These are phyloP conservation scores for Drosophila triauraria DNA, from an alignment of 1,140 invertebrate species.

Conservation along the genomic window DNA sequence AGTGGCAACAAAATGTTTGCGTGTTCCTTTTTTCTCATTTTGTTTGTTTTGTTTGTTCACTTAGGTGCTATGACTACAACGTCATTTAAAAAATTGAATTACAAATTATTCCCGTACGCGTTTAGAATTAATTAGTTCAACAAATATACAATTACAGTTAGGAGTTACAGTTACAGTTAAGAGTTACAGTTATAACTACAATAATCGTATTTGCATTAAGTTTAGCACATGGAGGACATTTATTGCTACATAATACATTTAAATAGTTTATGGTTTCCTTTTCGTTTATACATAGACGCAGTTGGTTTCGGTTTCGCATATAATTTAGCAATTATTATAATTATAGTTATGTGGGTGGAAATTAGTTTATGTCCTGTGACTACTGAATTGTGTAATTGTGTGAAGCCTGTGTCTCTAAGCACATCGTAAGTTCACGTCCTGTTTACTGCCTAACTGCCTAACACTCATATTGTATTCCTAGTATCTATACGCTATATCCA, in stretches of 20 bases:
- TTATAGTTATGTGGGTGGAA: conserved; percentile 5
- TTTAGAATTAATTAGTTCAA: conserved; percentile 71
- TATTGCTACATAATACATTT: conserved; percentile 79
- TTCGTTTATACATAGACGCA: conserved; percentile 41
- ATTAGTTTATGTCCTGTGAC: conserved; percentile 9
- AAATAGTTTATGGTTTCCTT: conserved; percentile 55
- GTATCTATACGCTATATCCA: conserved; percentile 9
- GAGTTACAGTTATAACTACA: conserved; percentile 44
- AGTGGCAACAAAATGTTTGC: conserved; percentile 40
- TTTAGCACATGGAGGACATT: conserved; percentile 85
- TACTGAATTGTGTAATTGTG: background rate
- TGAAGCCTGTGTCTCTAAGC: background rate
- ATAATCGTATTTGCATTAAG: conserved; percentile 59
- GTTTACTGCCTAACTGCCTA: conserved; percentile 8
- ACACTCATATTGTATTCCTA: conserved; percentile 27
- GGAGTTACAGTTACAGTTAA: conserved; percentile 46
- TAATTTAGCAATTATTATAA: conserved; percentile 1
- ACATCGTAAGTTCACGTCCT: conserved; percentile 9
- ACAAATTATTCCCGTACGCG: conserved; percentile 54
- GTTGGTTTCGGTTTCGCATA: conserved; percentile 8
- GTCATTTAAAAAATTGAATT: conserved; percentile 78
- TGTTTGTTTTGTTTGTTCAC: conserved; percentile 47
- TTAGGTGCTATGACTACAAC: conserved; percentile 79
- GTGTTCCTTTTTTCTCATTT: conserved; percentile 11
- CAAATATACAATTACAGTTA: conserved; percentile 69